A percentile compares a stretch with the other conserved stretches of the same genome.
Evolutionary conservation across 30 jellyfish, hydroid and myxozoan genomes (phyloP).

Genomic region (Hydra vulgaris): DNA sequence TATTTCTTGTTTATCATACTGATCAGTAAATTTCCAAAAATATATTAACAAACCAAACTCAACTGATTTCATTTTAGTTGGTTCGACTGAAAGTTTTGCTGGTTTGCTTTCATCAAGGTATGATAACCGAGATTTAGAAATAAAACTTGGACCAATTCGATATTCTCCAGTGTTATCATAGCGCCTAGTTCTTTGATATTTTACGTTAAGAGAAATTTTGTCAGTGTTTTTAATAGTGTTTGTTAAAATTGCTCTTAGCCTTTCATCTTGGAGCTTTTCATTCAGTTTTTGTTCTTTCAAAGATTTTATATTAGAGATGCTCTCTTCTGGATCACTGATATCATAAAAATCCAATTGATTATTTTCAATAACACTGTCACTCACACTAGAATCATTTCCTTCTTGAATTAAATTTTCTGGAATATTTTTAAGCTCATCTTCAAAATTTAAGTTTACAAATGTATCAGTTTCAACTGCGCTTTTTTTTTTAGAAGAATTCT

Average conservation of each 20-base stretch:
- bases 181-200: conserved; percentile 22
- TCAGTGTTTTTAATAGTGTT: conserved; percentile 1
- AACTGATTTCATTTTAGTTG: conserved; percentile 15
- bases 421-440: background rate
- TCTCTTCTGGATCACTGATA: background rate
- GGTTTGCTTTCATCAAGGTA: conserved; percentile 31
- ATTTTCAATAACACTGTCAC: background rate
- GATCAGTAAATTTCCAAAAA: conserved; percentile 35
- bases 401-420: background rate
- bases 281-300: background rate
- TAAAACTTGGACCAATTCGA: conserved; percentile 31
- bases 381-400: background rate
- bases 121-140: conserved; percentile 19
- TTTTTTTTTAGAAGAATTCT: background rate
- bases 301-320: background rate
- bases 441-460: background rate
- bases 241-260: background rate
- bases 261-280: background rate
- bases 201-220: background rate
- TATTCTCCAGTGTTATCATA: conserved; percentile 32
- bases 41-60: conserved; percentile 34
- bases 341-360: background rate
- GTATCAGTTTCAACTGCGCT: background rate
- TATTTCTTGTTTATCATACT: conserved; percentile 33
- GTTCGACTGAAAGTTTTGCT: conserved; percentile 24